Base-by-base conservation (phyloP, 2,113 vertebrate genomes). In the Chrysemys picta region DNA sequence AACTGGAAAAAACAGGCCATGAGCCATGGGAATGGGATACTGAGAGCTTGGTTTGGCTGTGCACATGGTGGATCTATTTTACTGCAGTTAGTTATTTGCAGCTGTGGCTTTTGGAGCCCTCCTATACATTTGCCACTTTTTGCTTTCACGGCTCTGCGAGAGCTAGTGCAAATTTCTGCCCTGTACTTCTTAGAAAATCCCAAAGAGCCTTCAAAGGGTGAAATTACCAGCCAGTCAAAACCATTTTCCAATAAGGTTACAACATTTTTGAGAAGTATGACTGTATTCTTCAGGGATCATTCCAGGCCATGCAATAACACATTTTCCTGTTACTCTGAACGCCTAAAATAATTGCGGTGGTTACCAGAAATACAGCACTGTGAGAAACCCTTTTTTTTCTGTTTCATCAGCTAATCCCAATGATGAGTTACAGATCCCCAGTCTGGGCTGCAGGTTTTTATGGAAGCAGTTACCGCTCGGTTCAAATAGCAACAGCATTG, bases 61-160 rank as follows among this genome's bases (percentile, higher is more conserved):
- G 38, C 25, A 42, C 27, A 29, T 7, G 27, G 54, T 45, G 16
- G 10, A 25, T 59, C 53, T 27, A 54, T 4, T 9, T 24, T 1
- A 9, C 92, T 84, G 84, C 0, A 0, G 72, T 85, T 0, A 0
- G 94, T 53, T 92, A 95, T 97, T 97, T 97, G 93, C 97, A 96
- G 94, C 92, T 95, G 96, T 0, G 81, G 87, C 62, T 96, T 85
- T 87, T 96, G 94, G 97, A 96, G 95, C 84, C 75, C 85, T 82
- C 85, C 1, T 12, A 72, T 65, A 87, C 35, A 0, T 95, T 80
- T 84, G 89, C 94, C 93, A 59, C 95, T 96, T 97, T 94, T 96
- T 95, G 95, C 75, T 75, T 89, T 81, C 93, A 88, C 47, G 5
- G 83, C 83, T 82, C 87, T 47, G 38, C 5, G 29, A 84, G 42